Evolutionary conservation across 2,113 vertebrate genomes (phyloP), one percentile per base, ranked within the genome.

Genomic region (Mungos mungo): DNA sequence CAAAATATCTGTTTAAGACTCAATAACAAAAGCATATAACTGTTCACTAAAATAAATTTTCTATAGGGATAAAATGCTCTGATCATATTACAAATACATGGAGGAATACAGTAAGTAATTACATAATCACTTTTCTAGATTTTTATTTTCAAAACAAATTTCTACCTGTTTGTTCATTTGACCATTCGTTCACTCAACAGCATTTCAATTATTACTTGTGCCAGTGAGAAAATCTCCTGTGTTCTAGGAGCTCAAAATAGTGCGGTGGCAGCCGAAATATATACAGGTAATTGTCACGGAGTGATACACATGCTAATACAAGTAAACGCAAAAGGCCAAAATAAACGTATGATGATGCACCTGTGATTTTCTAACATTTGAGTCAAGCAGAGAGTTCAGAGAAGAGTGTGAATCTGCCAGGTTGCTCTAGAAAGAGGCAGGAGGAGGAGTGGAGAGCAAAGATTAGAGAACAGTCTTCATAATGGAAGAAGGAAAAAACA

Each of bases 261-360:
- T 45, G 66, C 93, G 79, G 4, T 12, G 0, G 27, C 71, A 41
- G 18, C 6, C 89, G 50, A 82, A 94, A 95, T 74, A 82, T 14
- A 82, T 5, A 8, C 14, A 90, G 90, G 63, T 71, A 57, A 65
- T 54, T 86, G 80, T 19, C 66, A n/a, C 68, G 38, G 12, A 82
- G 10, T 93, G 91, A 97, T 52, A 2, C 69, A 93, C 94, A 94
- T 63, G 93, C 33, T 93, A 92, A 93, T 2, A 25, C 31, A 89
- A 1, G 10, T 85, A 7, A 35, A 31, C 52, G 47, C 12, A 86
- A 88, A 94, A 91, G 47, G 31, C 65, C 93, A 82, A 88, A 94
- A 27, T 33, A 83, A 83, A 81, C 85, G 91, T 80, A 50, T 0
- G 12, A 50, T 0, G 12, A 18, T 83, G 27, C 72, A n/a, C 23